Evolutionary conservation across 2,113 vertebrate species (phyloP).

Genomic region (Tretioscincus oriximinensis): DNA sequence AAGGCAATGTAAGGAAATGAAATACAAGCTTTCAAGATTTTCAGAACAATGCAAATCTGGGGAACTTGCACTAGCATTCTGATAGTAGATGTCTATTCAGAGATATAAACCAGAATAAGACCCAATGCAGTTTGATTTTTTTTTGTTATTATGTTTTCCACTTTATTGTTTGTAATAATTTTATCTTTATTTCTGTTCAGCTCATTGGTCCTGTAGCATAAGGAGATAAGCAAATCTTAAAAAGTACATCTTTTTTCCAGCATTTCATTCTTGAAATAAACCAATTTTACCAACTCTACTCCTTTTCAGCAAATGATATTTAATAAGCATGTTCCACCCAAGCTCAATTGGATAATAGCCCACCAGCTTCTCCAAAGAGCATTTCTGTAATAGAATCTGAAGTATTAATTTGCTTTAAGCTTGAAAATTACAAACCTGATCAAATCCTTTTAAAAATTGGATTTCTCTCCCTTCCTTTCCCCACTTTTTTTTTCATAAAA

Average conservation of each 20-base stretch:
- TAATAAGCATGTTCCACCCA: constrained; percentile 12
- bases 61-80: not conserved
- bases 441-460: constrained; percentile 17
- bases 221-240: no score
- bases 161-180: no score
- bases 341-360: constrained; percentile 11
- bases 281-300: not conserved
- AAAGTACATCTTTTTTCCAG: not conserved
- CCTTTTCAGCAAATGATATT: not conserved
- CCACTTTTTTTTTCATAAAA: not conserved
- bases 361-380: constrained; percentile 20
- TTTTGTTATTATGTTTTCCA: no score
- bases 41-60: no score
- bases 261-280: not conserved
- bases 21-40: no score
- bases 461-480: not conserved
- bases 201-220: no score
- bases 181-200: no score
- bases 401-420: constrained; percentile 26
- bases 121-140: no score
- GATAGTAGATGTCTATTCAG: not conserved
- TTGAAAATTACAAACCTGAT: constrained; percentile 13
- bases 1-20: no score
- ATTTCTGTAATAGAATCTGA: constrained; percentile 29
- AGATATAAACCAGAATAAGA: not conserved